These are phyloP conservation scores for Australoheros scitulus DNA, from an alignment of 2,113 vertebrate species.

Conservation along the genomic window DNA sequence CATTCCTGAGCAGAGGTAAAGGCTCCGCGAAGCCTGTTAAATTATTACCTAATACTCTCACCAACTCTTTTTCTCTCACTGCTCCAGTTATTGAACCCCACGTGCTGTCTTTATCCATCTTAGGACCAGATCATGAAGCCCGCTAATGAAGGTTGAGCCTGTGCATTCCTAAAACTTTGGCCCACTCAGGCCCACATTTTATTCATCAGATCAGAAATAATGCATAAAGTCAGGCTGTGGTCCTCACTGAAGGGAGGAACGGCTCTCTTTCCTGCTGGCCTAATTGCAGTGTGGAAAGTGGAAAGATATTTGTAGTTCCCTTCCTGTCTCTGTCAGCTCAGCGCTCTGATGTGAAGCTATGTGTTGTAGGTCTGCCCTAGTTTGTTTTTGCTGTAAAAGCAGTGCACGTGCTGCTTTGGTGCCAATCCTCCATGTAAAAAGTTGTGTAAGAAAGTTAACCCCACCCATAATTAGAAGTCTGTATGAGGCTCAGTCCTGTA, in stretches of 20 bases:
- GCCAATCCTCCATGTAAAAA: background rate
- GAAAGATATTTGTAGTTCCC: slow-evolving; percentile 53
- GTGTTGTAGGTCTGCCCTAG: background rate
- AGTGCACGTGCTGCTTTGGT: slow-evolving; percentile 9
- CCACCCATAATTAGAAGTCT: slow-evolving; percentile 63
- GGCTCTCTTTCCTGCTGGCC: slow-evolving; percentile 65
- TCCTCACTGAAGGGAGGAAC: slow-evolving; percentile 55
- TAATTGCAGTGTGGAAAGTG: slow-evolving; percentile 67
- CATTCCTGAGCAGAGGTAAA: background rate
- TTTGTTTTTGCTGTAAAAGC: slow-evolving; percentile 29
- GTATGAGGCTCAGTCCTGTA: slow-evolving; percentile 25
- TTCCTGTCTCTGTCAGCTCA: slow-evolving; percentile 65
- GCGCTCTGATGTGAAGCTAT: slow-evolving; percentile 13
- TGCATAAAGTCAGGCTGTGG: slow-evolving; percentile 18
- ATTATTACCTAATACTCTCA: background rate
- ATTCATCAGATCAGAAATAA: slow-evolving; percentile 34
- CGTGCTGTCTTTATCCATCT: background rate
- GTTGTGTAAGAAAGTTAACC: slow-evolving; percentile 27
- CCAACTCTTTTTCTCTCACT: background rate
- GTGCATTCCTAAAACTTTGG: slow-evolving; percentile 18
- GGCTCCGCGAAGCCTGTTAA: background rate
- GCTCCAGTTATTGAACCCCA: background rate
- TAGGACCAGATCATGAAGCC: background rate
- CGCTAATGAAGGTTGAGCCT: background rate
- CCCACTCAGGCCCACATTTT: background rate